phyloP scores from a whole-genome alignment of 2,797 vertebrate genomes.

The Coccyzus lansbergi region DNA sequence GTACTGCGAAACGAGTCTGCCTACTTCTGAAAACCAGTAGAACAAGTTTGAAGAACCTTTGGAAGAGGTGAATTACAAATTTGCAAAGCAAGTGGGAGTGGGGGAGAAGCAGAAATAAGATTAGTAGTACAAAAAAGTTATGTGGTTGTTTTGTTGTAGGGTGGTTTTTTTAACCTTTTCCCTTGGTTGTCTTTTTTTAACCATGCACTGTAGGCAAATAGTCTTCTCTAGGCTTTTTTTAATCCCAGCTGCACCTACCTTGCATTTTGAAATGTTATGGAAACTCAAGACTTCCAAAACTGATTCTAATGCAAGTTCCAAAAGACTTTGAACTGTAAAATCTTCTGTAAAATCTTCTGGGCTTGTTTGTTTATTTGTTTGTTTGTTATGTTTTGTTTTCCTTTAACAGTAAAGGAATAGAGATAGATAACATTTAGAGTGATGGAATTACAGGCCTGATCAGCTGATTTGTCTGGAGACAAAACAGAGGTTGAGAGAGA shows the following conservation, averaged over 20 bases:
- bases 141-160: neutral
- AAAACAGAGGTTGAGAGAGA: neutral
- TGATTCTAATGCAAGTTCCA: neutral
- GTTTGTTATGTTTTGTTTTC: neutral
- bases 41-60: constrained; percentile 67
- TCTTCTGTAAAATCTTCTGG: neutral
- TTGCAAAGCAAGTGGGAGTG: constrained; percentile 19
- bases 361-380: neutral
- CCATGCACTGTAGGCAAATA: neutral
- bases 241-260: neutral
- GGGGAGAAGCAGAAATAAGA: constrained; percentile 37
- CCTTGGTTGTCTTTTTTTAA: neutral
- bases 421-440: neutral
- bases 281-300: neutral
- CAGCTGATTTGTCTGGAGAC: neutral
- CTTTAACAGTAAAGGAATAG: neutral
- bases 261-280: neutral
- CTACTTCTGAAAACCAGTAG: constrained; percentile 66
- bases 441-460: neutral
- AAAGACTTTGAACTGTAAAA: neutral
- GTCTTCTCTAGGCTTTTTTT: neutral
- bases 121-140: neutral
- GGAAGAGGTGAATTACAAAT: constrained; percentile 51
- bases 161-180: neutral
- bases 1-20: constrained; percentile 52